Evolutionary conservation across 2,797 vertebrate genomes (phyloP), one percentile per base, ranked within the genome.

Genomic region (Furcifer pardalis): DNA sequence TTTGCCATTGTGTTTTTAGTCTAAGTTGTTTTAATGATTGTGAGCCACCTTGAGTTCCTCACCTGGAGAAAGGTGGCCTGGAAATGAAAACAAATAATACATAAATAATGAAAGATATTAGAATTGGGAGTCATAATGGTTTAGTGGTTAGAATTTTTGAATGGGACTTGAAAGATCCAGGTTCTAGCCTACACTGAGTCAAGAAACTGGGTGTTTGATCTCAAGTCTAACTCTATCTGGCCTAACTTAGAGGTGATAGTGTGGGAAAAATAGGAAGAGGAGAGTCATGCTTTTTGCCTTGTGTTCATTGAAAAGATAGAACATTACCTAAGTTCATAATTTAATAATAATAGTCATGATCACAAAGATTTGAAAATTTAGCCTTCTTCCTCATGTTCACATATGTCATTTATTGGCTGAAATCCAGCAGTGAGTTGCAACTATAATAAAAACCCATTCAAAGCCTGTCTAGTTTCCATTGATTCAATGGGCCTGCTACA

Each of bases 391-490:
- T 7, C 52, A 56, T 21, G 59, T 49, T 59, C 42, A 84, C 8
- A 40, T 68, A 84, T 7, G 68, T 59, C 3, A 77, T 19, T 49
- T 77, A 84, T 89, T 66, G 82, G 59, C 35, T 88, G 81, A 69
- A 76, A 89, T 59, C 49, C 46, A 19, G 82, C 32, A 27, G 13
- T 23, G 4, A 62, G n/a, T 23, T 37, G 32, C 27, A 80, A 56
- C 49, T 37, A 52, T 32, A 9, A 44, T 35, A 76, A 8, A n/a
- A n/a, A 3, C 46, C n/a, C 73, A 25, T 46, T 9, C 42, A 74
- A 74, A 1, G 5, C 52, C 52, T 56, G 5, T 56, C 15, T 56
- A 56, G 15, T 5, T 56, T 56, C 52, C 52, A 56, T 21, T 56
- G 52, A 56, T 19, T 56, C 52, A 56, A 15, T 56, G 52, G 52